Conservation (phyloP, 2,888 invertebrate genomes). For the Calliphora vomitoria region DNA sequence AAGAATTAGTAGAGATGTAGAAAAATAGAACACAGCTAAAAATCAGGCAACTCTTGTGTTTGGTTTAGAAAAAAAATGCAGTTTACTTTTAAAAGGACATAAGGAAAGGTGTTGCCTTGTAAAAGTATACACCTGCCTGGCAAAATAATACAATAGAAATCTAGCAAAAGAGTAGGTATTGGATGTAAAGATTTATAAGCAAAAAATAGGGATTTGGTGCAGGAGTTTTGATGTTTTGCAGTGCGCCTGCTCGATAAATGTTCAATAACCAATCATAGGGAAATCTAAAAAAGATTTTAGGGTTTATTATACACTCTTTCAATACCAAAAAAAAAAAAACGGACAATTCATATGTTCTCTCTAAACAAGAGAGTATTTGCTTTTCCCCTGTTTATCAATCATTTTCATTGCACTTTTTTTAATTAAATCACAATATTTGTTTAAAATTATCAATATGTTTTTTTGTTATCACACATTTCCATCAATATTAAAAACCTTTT, state of each 20-base stretch:
- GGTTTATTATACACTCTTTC: background rate
- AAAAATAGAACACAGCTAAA: conserved; percentile 36
- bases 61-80: background rate
- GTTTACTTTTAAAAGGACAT: background rate
- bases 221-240: conserved; percentile 14
- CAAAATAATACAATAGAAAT: conserved; percentile 1
- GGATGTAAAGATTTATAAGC: conserved; percentile 11
- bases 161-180: background rate
- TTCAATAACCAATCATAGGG: conserved; percentile 72
- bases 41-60: background rate
- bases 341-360: background rate
- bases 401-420: background rate
- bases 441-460: conserved; percentile 39
- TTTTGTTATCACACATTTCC: background rate
- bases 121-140: background rate
- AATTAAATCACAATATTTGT: conserved; percentile 59
- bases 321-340: background rate
- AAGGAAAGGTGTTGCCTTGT: conserved; percentile 8
- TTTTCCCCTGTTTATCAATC: too few relatives aligned
- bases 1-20: conserved; percentile 54
- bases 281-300: conserved; percentile 35
- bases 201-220: conserved; percentile 4
- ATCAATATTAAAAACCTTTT: conserved; percentile 30
- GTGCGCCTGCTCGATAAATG: conserved; percentile 73
- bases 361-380: background rate